A percentile compares a stretch with the other conserved stretches of the same genome.
Evolutionary conservation across 2,113 vertebrate genomes (phyloP).

Genomic region (Lucifuga dentata): DNA sequence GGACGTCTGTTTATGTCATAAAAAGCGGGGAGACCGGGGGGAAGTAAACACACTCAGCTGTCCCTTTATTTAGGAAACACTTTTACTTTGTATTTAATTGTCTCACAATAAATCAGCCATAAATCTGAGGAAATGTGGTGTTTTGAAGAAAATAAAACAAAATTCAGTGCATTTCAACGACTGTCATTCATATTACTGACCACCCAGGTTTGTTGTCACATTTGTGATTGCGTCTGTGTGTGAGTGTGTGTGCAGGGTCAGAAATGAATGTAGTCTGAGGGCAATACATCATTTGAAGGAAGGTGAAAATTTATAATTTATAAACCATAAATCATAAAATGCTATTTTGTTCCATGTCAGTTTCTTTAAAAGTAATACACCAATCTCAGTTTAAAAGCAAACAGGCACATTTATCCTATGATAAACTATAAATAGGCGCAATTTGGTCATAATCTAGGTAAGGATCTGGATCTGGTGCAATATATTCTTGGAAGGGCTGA

Average conservation of each 20-base stretch:
- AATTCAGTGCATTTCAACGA: no score
- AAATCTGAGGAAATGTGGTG: not conserved
- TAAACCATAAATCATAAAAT: no score
- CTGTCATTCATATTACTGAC: not conserved
- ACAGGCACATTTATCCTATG: no score
- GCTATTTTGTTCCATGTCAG: no score
- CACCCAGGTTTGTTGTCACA: not conserved
- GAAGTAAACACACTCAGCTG: slow-evolving; percentile 35
- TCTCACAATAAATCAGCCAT: not conserved
- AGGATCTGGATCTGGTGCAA: no score
- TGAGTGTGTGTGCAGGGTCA: slow-evolving; percentile 10
- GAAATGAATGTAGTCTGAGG: slow-evolving; percentile 33
- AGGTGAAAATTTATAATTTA: no score
- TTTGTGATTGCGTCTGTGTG: slow-evolving; percentile 1
- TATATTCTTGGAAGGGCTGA: no score
- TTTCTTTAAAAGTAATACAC: no score
- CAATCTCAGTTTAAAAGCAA: no score
- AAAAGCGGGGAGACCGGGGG: slow-evolving; percentile 24
- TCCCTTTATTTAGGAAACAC: slow-evolving; percentile 11
- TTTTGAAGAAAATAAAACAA: not conserved
- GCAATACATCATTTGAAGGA: slow-evolving; percentile 44
- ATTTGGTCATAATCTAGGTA: no score
- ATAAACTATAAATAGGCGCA: no score
- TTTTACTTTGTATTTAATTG: slow-evolving; percentile 12
- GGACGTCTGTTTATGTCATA: slow-evolving; percentile 58